Conservation (phyloP, 2,797 vertebrate species). For the Coendou prehensilis region DNA sequence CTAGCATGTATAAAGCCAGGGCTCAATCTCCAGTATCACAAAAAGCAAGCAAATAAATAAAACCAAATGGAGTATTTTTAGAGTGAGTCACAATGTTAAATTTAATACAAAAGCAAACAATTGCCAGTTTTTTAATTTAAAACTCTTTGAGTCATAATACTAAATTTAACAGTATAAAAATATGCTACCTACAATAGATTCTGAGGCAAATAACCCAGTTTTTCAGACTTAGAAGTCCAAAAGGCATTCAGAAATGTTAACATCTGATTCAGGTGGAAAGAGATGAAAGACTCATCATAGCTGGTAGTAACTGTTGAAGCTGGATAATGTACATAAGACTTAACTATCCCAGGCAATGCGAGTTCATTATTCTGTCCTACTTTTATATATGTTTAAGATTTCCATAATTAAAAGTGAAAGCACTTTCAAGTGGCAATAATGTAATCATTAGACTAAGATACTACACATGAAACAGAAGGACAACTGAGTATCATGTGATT, state of each 20-base stretch:
- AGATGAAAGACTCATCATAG: neutral
- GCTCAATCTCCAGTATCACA: neutral
- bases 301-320: neutral
- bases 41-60: neutral
- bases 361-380: constrained; percentile 4
- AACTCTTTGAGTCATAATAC: constrained; percentile 58
- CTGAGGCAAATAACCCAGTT: neutral
- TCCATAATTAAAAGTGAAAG: constrained; percentile 27
- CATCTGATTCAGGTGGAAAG: neutral
- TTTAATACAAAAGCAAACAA: constrained; percentile 61
- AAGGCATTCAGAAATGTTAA: constrained; percentile 51
- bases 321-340: neutral
- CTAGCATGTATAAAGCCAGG: neutral
- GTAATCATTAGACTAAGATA: neutral
- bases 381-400: constrained; percentile 37
- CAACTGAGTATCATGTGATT: neutral
- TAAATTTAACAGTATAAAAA: constrained; percentile 69
- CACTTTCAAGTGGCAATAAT: neutral
- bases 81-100: constrained; percentile 8
- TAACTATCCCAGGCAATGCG: neutral
- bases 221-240: constrained; percentile 65
- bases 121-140: neutral
- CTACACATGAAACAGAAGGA: neutral
- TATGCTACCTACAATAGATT: neutral
- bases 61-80: constrained; percentile 18